A percentile compares a stretch with the other conserved stretches of the same genome.
Evolutionary conservation across 2,888 invertebrate genomes (phyloP).

Genomic region (Tenthredo scrophulariae): DNA sequence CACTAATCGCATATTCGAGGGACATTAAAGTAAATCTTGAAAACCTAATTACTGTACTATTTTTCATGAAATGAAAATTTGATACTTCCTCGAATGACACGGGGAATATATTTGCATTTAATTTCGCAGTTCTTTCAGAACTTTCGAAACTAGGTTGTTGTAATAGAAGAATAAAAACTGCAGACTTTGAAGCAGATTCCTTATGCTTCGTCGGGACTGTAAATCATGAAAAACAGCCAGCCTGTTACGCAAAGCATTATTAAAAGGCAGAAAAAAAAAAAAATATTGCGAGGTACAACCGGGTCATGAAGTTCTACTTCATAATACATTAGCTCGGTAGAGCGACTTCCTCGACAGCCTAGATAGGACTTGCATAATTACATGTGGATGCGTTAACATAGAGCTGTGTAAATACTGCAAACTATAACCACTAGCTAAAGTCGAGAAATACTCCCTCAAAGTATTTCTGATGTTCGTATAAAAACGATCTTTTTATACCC

Average conservation of each 20-base stretch:
- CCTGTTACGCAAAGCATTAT: neutral
- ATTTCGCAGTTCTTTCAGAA: neutral
- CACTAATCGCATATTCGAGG: neutral
- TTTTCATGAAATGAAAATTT: neutral
- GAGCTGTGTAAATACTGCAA: neutral
- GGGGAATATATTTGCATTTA: neutral
- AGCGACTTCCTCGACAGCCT: neutral
- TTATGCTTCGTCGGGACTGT: neutral
- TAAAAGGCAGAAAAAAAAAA: neutral
- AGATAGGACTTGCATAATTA: neutral
- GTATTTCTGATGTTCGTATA: neutral
- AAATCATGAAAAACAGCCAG: neutral
- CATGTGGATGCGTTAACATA: neutral
- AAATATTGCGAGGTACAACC: neutral
- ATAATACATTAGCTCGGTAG: slow-evolving; percentile 20
- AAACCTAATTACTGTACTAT: neutral
- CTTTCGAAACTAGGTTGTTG: neutral
- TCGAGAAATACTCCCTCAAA: neutral
- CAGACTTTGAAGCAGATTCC: neutral
- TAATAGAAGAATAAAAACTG: neutral
- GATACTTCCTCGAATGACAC: neutral
- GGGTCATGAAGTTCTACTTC: slow-evolving; percentile 6
- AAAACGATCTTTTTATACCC: neutral
- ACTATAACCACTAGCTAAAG: neutral
- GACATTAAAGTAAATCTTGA: neutral